phyloP scores from a whole-genome alignment of 2,113 vertebrate species.

The Cacatua alba region DNA sequence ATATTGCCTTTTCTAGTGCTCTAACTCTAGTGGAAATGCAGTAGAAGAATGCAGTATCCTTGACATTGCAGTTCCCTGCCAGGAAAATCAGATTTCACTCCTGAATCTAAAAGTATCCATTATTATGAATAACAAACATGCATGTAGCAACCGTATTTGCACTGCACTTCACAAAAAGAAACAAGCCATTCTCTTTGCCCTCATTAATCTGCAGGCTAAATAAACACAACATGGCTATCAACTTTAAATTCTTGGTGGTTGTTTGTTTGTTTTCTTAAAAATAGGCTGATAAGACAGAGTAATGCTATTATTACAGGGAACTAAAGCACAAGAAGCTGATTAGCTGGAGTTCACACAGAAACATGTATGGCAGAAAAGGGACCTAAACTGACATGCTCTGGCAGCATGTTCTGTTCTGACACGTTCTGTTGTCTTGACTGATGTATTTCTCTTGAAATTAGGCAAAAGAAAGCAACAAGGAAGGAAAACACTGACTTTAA shows the following conservation, averaged over 20 bases:
- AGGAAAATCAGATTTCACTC: slow-evolving; percentile 42
- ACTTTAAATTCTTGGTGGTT: background rate
- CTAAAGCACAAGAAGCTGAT: background rate
- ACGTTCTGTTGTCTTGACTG: background rate
- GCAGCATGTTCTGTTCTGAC: background rate
- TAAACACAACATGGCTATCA: background rate
- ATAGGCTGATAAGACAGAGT: background rate
- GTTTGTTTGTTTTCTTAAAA: background rate
- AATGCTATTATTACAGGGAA: background rate
- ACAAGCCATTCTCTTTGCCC: background rate
- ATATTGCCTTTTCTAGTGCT: slow-evolving; percentile 17
- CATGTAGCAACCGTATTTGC: background rate
- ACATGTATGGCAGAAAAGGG: background rate
- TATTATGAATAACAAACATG: background rate
- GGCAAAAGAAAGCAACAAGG: background rate
- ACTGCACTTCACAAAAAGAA: background rate
- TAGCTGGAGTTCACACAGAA: background rate
- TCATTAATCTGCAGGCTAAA: background rate
- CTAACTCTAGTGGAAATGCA: slow-evolving; percentile 16
- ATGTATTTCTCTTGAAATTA: background rate
- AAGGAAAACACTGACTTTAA: background rate
- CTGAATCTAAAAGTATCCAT: background rate
- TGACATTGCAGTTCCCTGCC: slow-evolving; percentile 25
- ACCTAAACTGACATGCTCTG: background rate
- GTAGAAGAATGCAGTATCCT: slow-evolving; percentile 22